Evolutionary conservation across 2,113 vertebrate genomes (phyloP), one percentile per base, ranked within the genome.

Genomic region (Leuciscus idus): DNA sequence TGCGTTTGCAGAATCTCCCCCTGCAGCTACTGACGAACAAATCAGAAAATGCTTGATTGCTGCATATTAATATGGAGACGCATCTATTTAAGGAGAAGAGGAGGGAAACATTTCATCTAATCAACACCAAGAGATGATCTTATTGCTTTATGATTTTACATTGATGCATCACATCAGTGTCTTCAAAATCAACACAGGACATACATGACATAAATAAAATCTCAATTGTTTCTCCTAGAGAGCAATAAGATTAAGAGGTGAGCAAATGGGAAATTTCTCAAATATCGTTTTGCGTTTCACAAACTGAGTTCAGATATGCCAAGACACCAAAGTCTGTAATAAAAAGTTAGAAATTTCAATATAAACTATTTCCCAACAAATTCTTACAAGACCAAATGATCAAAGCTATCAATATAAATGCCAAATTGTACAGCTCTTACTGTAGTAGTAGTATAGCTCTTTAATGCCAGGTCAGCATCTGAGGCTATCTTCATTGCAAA

Each of bases 21-120:
- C 89, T 70, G 19, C 73, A 84, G 89, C 87, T 82, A 85, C 64
- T 86, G 79, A 91, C 90, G 89, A 90, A 84, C 85, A 85, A 90
- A 88, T 90, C 88, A 86, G 80, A 89, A 52, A 88, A 82, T 75
- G 46, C 77, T 76, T 82, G 77, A 88, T 81, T 85, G 83, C 77
- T 62, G 57, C 68, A 50, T 43, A 81, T 52, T 81, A 88, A 81
- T 84, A 87, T 84, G 30, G 26, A 84, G 46, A 80, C 36, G 43
- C 46, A 62, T 46, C 12, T 59, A 81, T 74, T 80, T 46, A 70
- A 52, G 8, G 39, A 82, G 12, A 85, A 76, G 52, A 61, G 28
- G 30, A 64, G 39, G 23, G 13, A 43, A 50, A 43, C 28, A 52
- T 74, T 81, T 62, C 19, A 30, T 85, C 46, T 74, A 57, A 76